These are phyloP conservation scores for Sparus aurata DNA, from an alignment of 2,797 vertebrate species.

Conservation along the genomic window DNA sequence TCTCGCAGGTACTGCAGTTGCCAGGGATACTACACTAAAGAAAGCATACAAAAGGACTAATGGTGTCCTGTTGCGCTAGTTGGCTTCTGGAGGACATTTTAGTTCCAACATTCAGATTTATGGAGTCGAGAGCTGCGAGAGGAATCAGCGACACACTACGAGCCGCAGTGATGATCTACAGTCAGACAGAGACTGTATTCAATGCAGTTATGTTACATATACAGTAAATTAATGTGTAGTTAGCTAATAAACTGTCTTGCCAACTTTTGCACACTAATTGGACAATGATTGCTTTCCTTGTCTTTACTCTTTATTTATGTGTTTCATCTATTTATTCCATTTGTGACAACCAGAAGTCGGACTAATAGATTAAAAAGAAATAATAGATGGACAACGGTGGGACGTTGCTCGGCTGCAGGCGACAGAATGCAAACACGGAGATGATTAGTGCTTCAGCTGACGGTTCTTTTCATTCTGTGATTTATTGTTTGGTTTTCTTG, in stretches of 20 bases:
- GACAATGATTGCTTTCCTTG: background rate
- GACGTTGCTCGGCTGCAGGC: background rate
- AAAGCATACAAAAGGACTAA: constrained; percentile 77
- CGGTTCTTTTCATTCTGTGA: background rate
- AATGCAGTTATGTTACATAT: background rate
- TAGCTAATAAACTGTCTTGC: constrained; percentile 19
- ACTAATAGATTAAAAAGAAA: no score
- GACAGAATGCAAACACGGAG: background rate
- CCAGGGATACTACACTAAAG: constrained; percentile 77
- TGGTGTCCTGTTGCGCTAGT: constrained; percentile 75
- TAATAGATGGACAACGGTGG: no score
- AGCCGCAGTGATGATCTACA: background rate
- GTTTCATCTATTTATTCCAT: background rate
- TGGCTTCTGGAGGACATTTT: constrained; percentile 65
- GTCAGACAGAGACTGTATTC: constrained; percentile 18
- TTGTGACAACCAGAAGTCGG: background rate
- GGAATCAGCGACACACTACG: constrained; percentile 46
- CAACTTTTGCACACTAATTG: constrained; percentile 16
- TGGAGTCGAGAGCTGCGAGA: constrained; percentile 46
- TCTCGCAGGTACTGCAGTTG: constrained; percentile 79
- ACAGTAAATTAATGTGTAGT: constrained; percentile 3
- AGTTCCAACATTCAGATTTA: constrained; percentile 68
- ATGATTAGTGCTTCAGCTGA: background rate
- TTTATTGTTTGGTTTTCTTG: background rate
- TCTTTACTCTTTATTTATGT: background rate